Evolutionary conservation across 2,888 invertebrate species (phyloP).

Genomic region (Sinodicranocentrus sp.): DNA sequence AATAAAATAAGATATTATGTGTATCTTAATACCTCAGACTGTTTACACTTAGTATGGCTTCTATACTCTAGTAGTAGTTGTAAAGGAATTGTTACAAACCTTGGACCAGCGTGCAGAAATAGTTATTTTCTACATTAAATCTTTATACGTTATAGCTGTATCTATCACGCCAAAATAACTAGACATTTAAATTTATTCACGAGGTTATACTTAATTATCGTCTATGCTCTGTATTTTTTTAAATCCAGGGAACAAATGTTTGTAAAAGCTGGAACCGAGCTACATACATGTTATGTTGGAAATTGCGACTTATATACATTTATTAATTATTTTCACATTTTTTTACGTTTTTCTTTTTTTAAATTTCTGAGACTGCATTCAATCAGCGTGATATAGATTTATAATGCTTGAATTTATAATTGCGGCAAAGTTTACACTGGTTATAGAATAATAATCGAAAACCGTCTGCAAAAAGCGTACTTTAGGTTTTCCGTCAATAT

Average conservation of each 20-base stretch:
- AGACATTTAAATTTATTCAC: no score
- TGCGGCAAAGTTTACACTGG: not conserved
- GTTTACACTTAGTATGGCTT: slow-evolving; percentile 23
- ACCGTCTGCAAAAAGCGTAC: slow-evolving; percentile 53
- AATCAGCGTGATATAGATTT: slow-evolving; percentile 17
- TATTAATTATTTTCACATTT: no score
- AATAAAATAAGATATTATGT: slow-evolving; percentile 52
- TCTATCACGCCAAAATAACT: slow-evolving; percentile 40
- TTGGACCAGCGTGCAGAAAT: slow-evolving; percentile 66
- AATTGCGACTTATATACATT: not conserved
- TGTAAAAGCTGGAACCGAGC: no score
- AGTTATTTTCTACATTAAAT: slow-evolving; percentile 18
- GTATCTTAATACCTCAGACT: slow-evolving; percentile 48
- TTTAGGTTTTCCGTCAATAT: slow-evolving; percentile 52
- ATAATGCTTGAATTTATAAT: slow-evolving; percentile 1
- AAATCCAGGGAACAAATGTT: no score
- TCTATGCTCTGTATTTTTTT: no score
- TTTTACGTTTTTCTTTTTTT: not conserved
- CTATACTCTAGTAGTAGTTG: slow-evolving; percentile 11
- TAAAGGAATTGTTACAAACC: slow-evolving; percentile 62
- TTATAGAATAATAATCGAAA: slow-evolving; percentile 36
- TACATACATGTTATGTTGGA: not conserved
- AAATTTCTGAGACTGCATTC: slow-evolving; percentile 12
- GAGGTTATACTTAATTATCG: no score
- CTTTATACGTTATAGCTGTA: not conserved